Base-by-base conservation (phyloP, 2,797 vertebrate species). In the Enteromius fasciolatus region DNA sequence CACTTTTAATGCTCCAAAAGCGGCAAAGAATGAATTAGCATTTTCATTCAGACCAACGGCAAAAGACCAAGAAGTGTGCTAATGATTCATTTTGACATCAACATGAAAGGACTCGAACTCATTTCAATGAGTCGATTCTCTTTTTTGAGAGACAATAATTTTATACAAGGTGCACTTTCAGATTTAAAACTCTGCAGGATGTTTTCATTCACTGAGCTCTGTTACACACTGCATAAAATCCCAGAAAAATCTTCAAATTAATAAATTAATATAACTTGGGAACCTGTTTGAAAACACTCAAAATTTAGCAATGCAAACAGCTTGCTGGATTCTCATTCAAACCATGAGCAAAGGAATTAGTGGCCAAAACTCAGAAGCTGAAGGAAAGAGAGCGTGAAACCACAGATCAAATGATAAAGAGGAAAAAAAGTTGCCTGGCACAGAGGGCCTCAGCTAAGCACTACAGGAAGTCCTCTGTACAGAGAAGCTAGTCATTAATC, bases 401-500 rank as follows among this genome's bases (percentile, higher is more conserved):
- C 81, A 75, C 57, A 76, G 80, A 82, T 66, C 75, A 54, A 80
- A 63, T 44, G 69, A 84, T 83, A 77, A 83, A 79, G 64, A 80
- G 25, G 57, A 25, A 78, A 83, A 69, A 23, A 48, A 66, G 70
- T 61, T 12, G 52, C 84, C 81, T 84, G 83, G 81, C 80, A 75
- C 25, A 14, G 82, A 72, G 57, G 69, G 86, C 84, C 84, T 89
- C 80, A 33, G 92, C 93, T 92, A 93, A 92, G 66, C 88, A 89
- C 91, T 91, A 93, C 93, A 94, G 88, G 87, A 93, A 89, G 90
- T 88, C 81, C 82, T 81, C 78, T 86, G 90, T 89, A 95, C 92
- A 94, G 93, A 94, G 91, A 69, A 90, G 86, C 85, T 70, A 93
- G 93, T 94, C 93, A 94, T 94, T 92, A 93, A 93, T 95, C 93